Base-by-base conservation (phyloP, 1,140 invertebrate genomes). In the Ceratitis capitata region DNA sequence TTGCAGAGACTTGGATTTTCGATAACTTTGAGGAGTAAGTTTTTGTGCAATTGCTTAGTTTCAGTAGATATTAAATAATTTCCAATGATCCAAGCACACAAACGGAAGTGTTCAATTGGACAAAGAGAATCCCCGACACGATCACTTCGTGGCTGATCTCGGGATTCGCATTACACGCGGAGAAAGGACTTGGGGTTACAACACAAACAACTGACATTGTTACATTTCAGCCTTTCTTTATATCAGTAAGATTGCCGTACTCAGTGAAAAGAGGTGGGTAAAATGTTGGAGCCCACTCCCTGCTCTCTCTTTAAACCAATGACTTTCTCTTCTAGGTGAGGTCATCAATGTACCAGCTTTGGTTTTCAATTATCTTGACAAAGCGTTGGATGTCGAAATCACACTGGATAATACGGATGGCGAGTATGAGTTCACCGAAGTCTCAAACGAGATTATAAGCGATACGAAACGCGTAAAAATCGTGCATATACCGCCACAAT, bases 121-220 rank as follows among this genome's bases (percentile, higher is more conserved):
- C 88, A 0, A 87, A 89, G 29, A 91, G 87, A 26, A 95, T 98
- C 45, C 98, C 98, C 1, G 96, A 97, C 87, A 96, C 97, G 0
- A 97, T 99, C 29, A 98, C 97, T 3, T 97, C 96, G 6, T 99
- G 98, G 98, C 93, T 97, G 23, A 93, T 99, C 0, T 97, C 96
- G 45, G 98, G 96, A 0, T 99, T 99, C 91, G 96, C 98, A 0
- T 93, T 99, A 74, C 96, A 98, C 92, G 93, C 95, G 0, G 92
- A 96, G 10, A 92, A 95, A 87, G 98, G 98, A 47, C 93, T 99
- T 0, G 98, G 97, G 6, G 93, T 99, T 1, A 95, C 96, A 14
- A 92, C 95, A 56, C 89, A 94, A 58, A 92, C 95, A 42, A 93
- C 94, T 86, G 96, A 96, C 94, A 91, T 99, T 39, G 95, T 94